phyloP scores from a whole-genome alignment of 2,888 invertebrate species.

The Encarsia formosa region DNA sequence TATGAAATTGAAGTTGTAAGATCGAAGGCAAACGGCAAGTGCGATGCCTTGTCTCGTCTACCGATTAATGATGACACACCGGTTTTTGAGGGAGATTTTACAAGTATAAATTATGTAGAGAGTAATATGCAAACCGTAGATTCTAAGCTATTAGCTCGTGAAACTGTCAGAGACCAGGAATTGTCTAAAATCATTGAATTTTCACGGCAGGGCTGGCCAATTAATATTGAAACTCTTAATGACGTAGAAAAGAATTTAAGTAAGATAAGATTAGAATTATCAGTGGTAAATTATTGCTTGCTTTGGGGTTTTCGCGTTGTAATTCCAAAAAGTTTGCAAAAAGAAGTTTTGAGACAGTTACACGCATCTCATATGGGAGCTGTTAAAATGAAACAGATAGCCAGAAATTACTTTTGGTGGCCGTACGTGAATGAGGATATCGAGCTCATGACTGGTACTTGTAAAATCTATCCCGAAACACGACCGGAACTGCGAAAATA shows the following conservation, averaged over 20 bases:
- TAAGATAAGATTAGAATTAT: not conserved
- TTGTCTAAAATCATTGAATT: slow-evolving; percentile 4
- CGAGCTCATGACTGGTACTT: slow-evolving; percentile 3
- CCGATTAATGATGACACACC: not conserved
- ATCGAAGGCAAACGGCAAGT: not conserved
- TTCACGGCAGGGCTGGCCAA: not conserved
- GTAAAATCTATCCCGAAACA: slow-evolving; percentile 9
- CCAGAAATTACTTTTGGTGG: slow-evolving; percentile 24
- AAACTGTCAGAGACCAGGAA: slow-evolving; percentile 11
- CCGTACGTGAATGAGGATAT: slow-evolving; percentile 20
- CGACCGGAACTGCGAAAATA: slow-evolving; percentile 5
- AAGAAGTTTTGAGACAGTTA: too few species aligned
- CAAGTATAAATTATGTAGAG: slow-evolving; percentile 13
- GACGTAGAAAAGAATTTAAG: not conserved
- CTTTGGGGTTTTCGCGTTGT: slow-evolving; percentile 11
- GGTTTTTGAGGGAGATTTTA: slow-evolving; percentile 19
- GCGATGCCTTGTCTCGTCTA: not conserved
- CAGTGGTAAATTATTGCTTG: not conserved
- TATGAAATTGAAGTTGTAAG: slow-evolving; percentile 6
- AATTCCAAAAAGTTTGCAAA: slow-evolving; percentile 9
- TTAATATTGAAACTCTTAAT: not conserved
- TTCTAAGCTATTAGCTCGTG: slow-evolving; percentile 1
- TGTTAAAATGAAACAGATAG: slow-evolving; percentile 16
- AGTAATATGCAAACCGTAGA: slow-evolving; percentile 4
- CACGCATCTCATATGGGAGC: slow-evolving; percentile 15